Evolutionary conservation across 2,888 invertebrate genomes (phyloP).

Genomic region (Apodemia mormo): DNA sequence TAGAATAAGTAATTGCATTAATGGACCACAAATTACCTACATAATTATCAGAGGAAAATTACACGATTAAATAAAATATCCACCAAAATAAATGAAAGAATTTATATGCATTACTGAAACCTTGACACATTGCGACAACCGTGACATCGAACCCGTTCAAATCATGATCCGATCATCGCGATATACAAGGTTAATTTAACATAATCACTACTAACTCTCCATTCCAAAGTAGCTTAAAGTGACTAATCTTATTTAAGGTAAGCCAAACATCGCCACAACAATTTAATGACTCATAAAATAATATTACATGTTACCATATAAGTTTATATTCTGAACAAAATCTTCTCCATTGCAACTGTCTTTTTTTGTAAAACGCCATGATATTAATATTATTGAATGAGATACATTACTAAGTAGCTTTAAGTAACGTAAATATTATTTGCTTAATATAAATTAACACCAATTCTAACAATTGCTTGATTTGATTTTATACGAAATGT

Average conservation of each 20-base stretch:
- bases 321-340: too few relatives aligned
- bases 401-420: too few relatives aligned
- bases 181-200: conserved; percentile 41
- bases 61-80: conserved; percentile 2
- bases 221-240: neutral
- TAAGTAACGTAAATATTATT: too few relatives aligned
- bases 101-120: conserved; percentile 38
- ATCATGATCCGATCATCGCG: conserved; percentile 38
- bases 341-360: too few relatives aligned
- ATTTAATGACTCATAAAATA: neutral
- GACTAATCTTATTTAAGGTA: neutral
- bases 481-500: too few relatives aligned
- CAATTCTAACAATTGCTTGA: too few relatives aligned
- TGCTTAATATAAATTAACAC: too few relatives aligned
- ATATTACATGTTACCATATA: neutral
- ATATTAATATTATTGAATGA: too few relatives aligned
- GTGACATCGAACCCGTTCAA: conserved; percentile 64
- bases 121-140: conserved; percentile 53
- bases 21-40: neutral
- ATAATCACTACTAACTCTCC: conserved; percentile 29
- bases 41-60: neutral
- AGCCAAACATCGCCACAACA: neutral
- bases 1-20: neutral
- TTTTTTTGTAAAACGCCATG: too few relatives aligned
- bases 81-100: conserved; percentile 25